Conservation (phyloP, 1,140 invertebrate species). For the Drosophila carrolli region DNA sequence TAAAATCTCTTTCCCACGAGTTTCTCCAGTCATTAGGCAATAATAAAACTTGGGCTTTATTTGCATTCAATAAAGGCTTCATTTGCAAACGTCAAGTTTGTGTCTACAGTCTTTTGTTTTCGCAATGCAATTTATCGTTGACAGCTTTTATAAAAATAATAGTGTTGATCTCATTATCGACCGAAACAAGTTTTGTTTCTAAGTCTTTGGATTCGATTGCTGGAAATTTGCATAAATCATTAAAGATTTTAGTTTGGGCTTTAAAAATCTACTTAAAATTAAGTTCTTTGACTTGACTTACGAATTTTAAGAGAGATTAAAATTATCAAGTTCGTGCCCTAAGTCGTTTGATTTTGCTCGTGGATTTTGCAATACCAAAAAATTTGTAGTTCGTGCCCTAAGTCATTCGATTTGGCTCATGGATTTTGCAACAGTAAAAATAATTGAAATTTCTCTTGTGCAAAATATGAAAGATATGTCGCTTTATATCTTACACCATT, state of each 20-base stretch:
- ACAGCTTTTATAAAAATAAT: not conserved
- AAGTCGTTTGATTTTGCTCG: conserved; percentile 5
- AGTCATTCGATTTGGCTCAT: conserved; percentile 51
- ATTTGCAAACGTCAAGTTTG: conserved; percentile 23
- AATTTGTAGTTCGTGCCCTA: conserved; percentile 45
- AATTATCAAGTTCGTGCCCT: conserved; percentile 8
- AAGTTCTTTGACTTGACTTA: not conserved
- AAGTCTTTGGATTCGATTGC: not conserved
- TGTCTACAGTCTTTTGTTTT: conserved; percentile 27
- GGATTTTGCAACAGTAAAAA: conserved; percentile 4
- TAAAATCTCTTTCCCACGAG: conserved; percentile 38
- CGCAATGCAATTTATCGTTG: conserved; percentile 22
- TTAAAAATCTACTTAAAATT: no score
- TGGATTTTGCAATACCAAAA: not conserved
- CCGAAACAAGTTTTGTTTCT: conserved; percentile 1
- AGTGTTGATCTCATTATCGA: conserved; percentile 1
- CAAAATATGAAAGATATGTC: conserved; percentile 22
- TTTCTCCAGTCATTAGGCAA: conserved; percentile 38
- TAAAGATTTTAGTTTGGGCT: no score
- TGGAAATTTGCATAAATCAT: not conserved
- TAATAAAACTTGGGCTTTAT: conserved; percentile 32
- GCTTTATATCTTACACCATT: conserved; percentile 8
- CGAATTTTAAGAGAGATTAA: not conserved
- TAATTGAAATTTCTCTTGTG: conserved; percentile 17
- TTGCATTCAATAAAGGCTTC: conserved; percentile 50